These are phyloP conservation scores for Cosmia pyralina DNA, from an alignment of 2,888 invertebrate species.

Conservation along the genomic window DNA sequence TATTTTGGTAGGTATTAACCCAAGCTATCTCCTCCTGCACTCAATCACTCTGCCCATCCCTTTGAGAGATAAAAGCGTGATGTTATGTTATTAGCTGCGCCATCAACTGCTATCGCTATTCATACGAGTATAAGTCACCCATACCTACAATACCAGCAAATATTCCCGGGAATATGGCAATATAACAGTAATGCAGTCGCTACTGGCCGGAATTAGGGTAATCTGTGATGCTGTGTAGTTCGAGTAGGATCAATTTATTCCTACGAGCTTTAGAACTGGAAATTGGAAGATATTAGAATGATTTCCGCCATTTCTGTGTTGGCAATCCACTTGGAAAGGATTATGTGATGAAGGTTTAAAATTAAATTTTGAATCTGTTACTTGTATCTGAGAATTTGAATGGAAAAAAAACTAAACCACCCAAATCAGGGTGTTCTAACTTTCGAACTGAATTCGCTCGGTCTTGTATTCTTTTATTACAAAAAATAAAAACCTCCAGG, in stretches of 20 bases:
- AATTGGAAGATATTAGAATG: constrained; percentile 22
- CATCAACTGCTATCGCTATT: neutral
- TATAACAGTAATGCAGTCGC: constrained; percentile 16
- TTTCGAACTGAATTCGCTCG: too few species aligned
- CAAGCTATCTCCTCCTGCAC: too few species aligned
- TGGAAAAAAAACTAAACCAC: neutral
- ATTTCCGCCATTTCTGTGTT: constrained; percentile 18
- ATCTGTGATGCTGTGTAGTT: constrained; percentile 14
- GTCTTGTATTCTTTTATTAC: too few species aligned
- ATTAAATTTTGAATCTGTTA: neutral
- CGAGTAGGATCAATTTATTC: constrained; percentile 32
- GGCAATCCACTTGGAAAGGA: neutral
- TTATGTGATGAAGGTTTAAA: neutral
- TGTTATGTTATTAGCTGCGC: neutral
- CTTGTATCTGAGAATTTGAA: neutral
- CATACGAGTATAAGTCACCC: neutral
- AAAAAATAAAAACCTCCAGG: too few species aligned
- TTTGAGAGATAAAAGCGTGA: too few species aligned
- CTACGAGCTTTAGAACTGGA: constrained; percentile 15
- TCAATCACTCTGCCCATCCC: neutral
- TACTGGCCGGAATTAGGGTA: constrained; percentile 15
- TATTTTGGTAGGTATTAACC: too few species aligned
- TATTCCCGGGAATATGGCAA: constrained; percentile 31
- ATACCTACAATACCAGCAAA: constrained; percentile 3
- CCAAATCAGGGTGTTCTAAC: too few species aligned